Percentiles rank a stretch among this genome's conserved stretches.
phyloP scores from a whole-genome alignment of 2,888 invertebrate species.

The Caenorhabditis macrosperma region DNA sequence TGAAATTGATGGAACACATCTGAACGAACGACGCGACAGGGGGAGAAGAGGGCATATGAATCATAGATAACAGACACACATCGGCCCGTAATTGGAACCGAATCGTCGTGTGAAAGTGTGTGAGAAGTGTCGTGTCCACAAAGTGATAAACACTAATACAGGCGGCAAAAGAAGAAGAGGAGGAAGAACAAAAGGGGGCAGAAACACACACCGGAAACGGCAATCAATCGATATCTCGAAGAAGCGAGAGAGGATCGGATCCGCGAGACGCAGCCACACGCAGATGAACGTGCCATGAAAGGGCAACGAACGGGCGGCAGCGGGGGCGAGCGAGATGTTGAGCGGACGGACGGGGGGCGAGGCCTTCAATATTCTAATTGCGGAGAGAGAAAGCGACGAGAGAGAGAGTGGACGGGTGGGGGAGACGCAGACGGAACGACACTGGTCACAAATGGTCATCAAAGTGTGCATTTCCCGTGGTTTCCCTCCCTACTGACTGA shows the following conservation, averaged over 20 bases:
- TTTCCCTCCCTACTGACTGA: not conserved
- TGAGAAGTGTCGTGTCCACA: not conserved
- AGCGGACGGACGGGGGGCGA: not conserved
- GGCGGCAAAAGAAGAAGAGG: constrained; percentile 39
- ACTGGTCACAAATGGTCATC: constrained; percentile 21
- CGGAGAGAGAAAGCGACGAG: constrained; percentile 3
- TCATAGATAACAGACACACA: too few relatives aligned
- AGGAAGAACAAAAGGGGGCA: constrained; percentile 15
- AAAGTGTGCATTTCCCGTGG: constrained; percentile 8
- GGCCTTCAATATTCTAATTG: constrained; percentile 18
- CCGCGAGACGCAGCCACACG: constrained; percentile 33
- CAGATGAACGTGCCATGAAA: constrained; percentile 20
- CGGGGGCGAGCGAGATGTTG: too few relatives aligned
- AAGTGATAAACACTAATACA: constrained; percentile 57
- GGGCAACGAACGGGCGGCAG: too few relatives aligned
- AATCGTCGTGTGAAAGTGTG: not conserved
- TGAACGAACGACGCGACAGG: too few relatives aligned
- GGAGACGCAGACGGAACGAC: constrained; percentile 4
- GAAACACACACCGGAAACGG: constrained; percentile 25
- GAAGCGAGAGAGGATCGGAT: constrained; percentile 22
- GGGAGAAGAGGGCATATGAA: too few relatives aligned
- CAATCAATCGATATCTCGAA: constrained; percentile 28
- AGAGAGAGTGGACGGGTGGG: not conserved
- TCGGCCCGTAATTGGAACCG: too few relatives aligned
- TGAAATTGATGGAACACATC: too few relatives aligned